Conservation (phyloP, 2,888 invertebrate genomes). For the Drosophila kuntzei region DNA sequence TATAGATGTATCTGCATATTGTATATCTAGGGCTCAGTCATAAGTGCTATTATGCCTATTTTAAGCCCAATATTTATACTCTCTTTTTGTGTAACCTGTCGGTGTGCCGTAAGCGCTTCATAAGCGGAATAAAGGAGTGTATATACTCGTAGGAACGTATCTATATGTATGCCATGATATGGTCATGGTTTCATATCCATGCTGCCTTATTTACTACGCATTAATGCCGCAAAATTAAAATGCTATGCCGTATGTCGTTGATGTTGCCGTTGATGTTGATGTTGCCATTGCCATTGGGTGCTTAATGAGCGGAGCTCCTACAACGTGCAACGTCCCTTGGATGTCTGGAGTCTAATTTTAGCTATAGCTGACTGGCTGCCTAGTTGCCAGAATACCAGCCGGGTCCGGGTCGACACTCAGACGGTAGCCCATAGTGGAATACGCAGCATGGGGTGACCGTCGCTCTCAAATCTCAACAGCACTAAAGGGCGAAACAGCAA, state of each 20-base stretch:
- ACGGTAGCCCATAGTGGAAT: slow-evolving; percentile 42
- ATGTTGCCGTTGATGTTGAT: slow-evolving; percentile 43
- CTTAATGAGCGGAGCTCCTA: slow-evolving; percentile 65
- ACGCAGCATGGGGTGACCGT: slow-evolving; percentile 75
- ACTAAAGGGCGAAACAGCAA: slow-evolving; percentile 24
- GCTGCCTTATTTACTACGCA: slow-evolving; percentile 64
- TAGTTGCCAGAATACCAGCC: slow-evolving; percentile 33
- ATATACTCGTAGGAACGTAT: not conserved
- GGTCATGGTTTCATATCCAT: slow-evolving; percentile 25
- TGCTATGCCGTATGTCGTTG: slow-evolving; percentile 62
- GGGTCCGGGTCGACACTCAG: slow-evolving; percentile 39
- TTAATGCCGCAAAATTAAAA: slow-evolving; percentile 75
- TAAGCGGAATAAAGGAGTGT: slow-evolving; percentile 9
- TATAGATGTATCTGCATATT: slow-evolving; percentile 11
- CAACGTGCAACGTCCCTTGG: slow-evolving; percentile 38
- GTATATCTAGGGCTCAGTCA: slow-evolving; percentile 28
- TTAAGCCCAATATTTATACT: slow-evolving; percentile 47
- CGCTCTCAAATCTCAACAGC: slow-evolving; percentile 64
- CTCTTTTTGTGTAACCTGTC: slow-evolving; percentile 18
- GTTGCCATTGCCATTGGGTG: slow-evolving; percentile 40
- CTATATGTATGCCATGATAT: slow-evolving; percentile 15
- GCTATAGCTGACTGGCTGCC: slow-evolving; percentile 42
- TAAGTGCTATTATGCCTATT: slow-evolving; percentile 48
- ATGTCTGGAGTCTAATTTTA: slow-evolving; percentile 78
- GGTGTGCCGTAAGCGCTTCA: slow-evolving; percentile 37